Evolutionary conservation across 2,888 invertebrate genomes (phyloP), one percentile per base, ranked within the genome.

Genomic region (Parascotia fuliginaria): DNA sequence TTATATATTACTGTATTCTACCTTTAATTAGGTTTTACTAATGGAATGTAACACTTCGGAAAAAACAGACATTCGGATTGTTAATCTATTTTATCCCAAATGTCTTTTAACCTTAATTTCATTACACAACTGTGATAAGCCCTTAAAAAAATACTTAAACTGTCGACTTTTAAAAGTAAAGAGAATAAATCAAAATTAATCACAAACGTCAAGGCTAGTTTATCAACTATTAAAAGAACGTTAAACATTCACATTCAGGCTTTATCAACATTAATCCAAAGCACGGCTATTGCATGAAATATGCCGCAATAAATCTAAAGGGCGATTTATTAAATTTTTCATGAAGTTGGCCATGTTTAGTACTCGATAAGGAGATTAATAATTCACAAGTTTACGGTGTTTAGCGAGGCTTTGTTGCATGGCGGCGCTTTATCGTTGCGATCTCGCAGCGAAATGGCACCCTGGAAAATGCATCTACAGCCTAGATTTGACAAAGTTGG

Each of bases 371-470:
- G 81, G 70, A 75, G 85, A 88, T 91, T 90, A 91, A 91, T 91
- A 89, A 91, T 91, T 90, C 89, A 91, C 89, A 85, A 87, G 89
- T 89, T 90, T 85, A 89, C 89, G 89, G 89, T 84, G 89, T 85
- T 91, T 89, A 89, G 87, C 70, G 78, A 66, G 78, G 78, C 77
- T 75, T 78, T 84, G 86, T 89, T 86, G 89, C 90, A 87, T 87
- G 89, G 83, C 60, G 65, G 70, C 66, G 74, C 73, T 71, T 70
- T 90, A 90, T 90, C 90, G 81, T 54, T 22, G 57, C 75, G 72
- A 88, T 89, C 88, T 83, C 71, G 64, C 63, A 52, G 72, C 75
- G 77, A 79, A 86, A 83, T 82, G 87, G 81, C 79, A 79, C 75
- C 77, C 75, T 73, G 73, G 76, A 78, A 77, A 77, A 79, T 84